Base-by-base conservation (phyloP, 2,113 vertebrate genomes). In the Strigops habroptila region DNA sequence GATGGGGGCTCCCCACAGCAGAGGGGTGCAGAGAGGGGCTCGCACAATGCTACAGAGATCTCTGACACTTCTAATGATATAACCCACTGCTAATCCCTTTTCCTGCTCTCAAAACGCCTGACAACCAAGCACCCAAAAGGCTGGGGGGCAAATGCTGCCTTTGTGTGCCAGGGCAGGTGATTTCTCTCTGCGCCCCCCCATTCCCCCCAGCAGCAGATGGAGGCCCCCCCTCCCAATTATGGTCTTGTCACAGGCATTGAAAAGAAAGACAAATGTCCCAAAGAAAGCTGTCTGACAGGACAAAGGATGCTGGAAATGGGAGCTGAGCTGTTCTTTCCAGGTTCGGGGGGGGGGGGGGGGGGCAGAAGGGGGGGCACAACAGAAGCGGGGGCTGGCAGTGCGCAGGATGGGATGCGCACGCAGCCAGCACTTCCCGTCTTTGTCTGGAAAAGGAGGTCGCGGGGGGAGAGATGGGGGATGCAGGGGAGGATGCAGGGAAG, bases 361-460 rank as follows among this genome's bases (percentile, higher is more conserved):
- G 28, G 52, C 52, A 53, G 19, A 28, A 49, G 57, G 75, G 33
- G 44, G 31, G 39, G 65, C 10, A 21, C 2, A 30, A 46, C 23
- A 41, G 1, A 41, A 44, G 22, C 31, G 37, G 51, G 11, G 39
- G 44, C 16, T 7, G 25, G 43, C 55, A 57, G 37, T 86, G 93
- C 77, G 95, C 73, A 92, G 81, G 97, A 80, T 97, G 96, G 81
- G 97, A 80, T 97, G 96, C 97, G 96, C 31, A 80, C 97, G 95
- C 97, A 85, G 95, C 73, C 95, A 30, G 80, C 80, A 71, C 94
- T 96, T 97, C 97, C 96, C 79, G 39, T 94, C 97, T 98, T 98
- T 98, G 98, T 98, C 97, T 95, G 97, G 30, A 64, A 97, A 97
- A 94, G 95, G 82, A 97, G 96, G 95, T 96, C 94, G 95, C 94